Evolutionary conservation across 2,113 vertebrate genomes (phyloP), one percentile per base, ranked within the genome.

Genomic region (Turnix velox): DNA sequence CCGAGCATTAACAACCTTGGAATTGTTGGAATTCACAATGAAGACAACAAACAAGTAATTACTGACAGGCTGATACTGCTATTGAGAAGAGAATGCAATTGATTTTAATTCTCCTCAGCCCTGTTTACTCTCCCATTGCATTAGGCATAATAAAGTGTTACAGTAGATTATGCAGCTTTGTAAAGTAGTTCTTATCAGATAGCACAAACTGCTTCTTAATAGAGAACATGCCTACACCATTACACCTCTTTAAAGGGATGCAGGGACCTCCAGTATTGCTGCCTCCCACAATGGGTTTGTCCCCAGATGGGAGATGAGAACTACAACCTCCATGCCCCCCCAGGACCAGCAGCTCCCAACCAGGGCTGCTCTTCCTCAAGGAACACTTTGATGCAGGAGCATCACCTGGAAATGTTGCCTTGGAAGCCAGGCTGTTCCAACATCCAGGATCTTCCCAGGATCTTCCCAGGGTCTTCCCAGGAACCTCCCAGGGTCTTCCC

Each of bases 41-140:
- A 97, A 97, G 96, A 96, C 93, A 97, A 96, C 95, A 97, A 97
- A 96, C 93, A 96, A 97, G 95, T 96, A 96, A 97, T 97, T 97
- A 97, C 90, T 4, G 66, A 95, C 92, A 87, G 91, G 92, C 94
- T 90, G 95, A 96, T 97, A 96, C 33, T 17, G 35, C 92, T 94
- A 58, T 75, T 69, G 95, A 96, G 96, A 96, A 77, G 88, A 96
- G 93, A 94, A 97, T 96, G 92, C 90, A 84, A 96, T 96, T 95
- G 92, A 96, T 96, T 96, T 92, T 84, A 87, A 97, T 97, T 96
- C 95, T 96, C 54, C 1, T 91, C 95, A 96, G 94, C 94, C 90
- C 93, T 95, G 92, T 96, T 97, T 95, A 88, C 88, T 91, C 95
- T 94, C 90, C 78, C 92, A 75, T 91, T 93, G 95, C 88, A 97